Evolutionary conservation across 1,140 invertebrate genomes (phyloP).

Genomic region (Probaryconus sp.): DNA sequence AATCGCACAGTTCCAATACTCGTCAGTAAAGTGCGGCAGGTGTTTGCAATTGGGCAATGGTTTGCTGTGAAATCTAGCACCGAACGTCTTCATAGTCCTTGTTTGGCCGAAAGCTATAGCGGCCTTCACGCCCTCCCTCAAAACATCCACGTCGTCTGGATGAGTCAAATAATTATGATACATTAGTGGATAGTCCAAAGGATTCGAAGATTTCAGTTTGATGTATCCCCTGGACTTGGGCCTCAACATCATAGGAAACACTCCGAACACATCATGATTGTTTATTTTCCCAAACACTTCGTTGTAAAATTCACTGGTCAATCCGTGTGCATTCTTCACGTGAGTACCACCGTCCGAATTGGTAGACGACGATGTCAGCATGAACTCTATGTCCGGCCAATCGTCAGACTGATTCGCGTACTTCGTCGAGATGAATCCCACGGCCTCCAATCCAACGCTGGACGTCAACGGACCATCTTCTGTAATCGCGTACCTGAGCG

Average conservation of each 20-base stretch:
- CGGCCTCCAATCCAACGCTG: slow-evolving; percentile 89
- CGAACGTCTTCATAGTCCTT: slow-evolving; percentile 84
- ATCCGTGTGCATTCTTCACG: slow-evolving; percentile 86
- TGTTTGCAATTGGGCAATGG: slow-evolving; percentile 89
- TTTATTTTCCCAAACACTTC: slow-evolving; percentile 84
- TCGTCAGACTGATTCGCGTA: slow-evolving; percentile 90
- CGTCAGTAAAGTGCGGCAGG: slow-evolving; percentile 85
- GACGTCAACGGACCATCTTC: slow-evolving; percentile 90
- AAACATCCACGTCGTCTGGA: slow-evolving; percentile 86
- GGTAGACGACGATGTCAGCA: slow-evolving; percentile 89
- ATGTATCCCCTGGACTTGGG: slow-evolving; percentile 91
- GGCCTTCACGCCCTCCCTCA: slow-evolving; percentile 91
- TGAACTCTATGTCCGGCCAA: slow-evolving; percentile 95
- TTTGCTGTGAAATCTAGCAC: slow-evolving; percentile 85
- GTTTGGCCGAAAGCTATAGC: slow-evolving; percentile 88
- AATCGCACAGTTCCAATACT: slow-evolving; percentile 90
- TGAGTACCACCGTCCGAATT: slow-evolving; percentile 87
- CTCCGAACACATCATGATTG: slow-evolving; percentile 85
- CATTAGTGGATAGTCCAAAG: slow-evolving; percentile 89
- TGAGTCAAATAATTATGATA: slow-evolving; percentile 94
- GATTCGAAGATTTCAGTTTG: slow-evolving; percentile 86
- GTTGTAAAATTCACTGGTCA: slow-evolving; percentile 88
- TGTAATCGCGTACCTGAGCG: slow-evolving; percentile 85
- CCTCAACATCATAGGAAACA: slow-evolving; percentile 91
- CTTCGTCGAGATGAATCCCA: slow-evolving; percentile 91